Conservation (phyloP, 2,888 invertebrate genomes). For the Esperia sulphurella region DNA sequence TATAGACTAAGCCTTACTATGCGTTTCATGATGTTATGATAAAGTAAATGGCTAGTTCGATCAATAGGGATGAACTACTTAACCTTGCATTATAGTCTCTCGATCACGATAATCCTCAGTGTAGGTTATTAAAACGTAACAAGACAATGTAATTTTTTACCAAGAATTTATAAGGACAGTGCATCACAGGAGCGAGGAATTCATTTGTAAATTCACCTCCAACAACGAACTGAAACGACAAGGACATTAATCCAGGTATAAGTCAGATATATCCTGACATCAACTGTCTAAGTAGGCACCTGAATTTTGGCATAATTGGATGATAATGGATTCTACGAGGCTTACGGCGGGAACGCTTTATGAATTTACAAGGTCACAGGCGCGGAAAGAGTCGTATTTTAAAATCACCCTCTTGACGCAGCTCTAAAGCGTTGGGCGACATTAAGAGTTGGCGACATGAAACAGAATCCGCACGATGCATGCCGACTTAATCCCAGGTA, state of each 20-base stretch:
- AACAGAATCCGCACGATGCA: constrained; percentile 60
- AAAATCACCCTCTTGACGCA: constrained; percentile 38
- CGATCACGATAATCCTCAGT: background rate
- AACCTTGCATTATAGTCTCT: background rate
- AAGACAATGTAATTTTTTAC: background rate
- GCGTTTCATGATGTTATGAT: no score
- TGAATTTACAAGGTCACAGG: constrained; percentile 32
- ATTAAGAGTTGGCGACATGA: constrained; percentile 53
- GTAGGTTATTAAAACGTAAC: background rate
- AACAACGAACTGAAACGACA: constrained; percentile 1
- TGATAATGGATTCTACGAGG: constrained; percentile 39
- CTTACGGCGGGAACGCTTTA: constrained; percentile 18
- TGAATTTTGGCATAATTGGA: constrained; percentile 18
- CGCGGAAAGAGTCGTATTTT: constrained; percentile 30
- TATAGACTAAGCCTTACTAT: no score
- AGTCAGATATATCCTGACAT: constrained; percentile 1
- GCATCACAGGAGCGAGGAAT: background rate
- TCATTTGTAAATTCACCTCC: constrained; percentile 4
- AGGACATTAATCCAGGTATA: constrained; percentile 2
- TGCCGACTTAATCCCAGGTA: constrained; percentile 70
- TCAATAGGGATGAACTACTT: background rate
- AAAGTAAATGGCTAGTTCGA: no score
- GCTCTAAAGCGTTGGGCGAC: constrained; percentile 38
- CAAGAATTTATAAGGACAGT: background rate
- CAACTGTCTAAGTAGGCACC: background rate